Percentiles rank a stretch among this genome's conserved stretches.
These are phyloP conservation scores for Acrossocheilus wenchowensis DNA, from an alignment of 2,797 vertebrate species.

Conservation along the genomic window DNA sequence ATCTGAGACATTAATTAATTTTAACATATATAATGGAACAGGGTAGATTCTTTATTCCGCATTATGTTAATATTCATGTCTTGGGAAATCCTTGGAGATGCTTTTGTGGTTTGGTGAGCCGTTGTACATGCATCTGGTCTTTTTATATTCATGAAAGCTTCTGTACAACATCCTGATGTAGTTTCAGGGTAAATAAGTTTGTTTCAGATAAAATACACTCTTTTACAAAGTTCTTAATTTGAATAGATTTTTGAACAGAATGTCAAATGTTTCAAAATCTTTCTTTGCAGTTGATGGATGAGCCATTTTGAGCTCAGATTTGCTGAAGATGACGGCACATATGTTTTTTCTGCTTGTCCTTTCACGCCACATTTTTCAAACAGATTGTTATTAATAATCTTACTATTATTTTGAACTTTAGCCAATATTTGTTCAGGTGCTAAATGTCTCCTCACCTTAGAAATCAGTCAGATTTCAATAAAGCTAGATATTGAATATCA, in stretches of 20 bases:
- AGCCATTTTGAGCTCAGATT: neutral
- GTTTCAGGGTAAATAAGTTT: neutral
- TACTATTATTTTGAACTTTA: neutral
- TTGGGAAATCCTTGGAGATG: constrained; percentile 75
- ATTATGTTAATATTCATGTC: constrained; percentile 73
- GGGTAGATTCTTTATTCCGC: constrained; percentile 70
- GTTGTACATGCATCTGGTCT: constrained; percentile 78
- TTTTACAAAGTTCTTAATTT: neutral
- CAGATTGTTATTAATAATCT: neutral
- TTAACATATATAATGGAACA: constrained; percentile 77
- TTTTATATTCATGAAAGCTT: constrained; percentile 79
- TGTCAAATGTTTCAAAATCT: neutral
- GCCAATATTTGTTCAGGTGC: constrained; percentile 16
- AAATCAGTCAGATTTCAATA: constrained; percentile 44
- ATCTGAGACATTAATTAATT: constrained; percentile 78
- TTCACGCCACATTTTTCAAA: neutral
- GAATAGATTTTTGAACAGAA: neutral
- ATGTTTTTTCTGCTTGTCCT: neutral
- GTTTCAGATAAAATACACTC: neutral
- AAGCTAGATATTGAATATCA: constrained; percentile 53
- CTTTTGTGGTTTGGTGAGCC: constrained; percentile 57
- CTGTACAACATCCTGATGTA: constrained; percentile 68
- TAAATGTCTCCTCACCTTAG: constrained; percentile 10
- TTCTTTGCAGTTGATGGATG: neutral
- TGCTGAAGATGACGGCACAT: neutral